Evolutionary conservation across 2,797 vertebrate genomes (phyloP), one percentile per base, ranked within the genome.

Genomic region (Danio aesculapii): DNA sequence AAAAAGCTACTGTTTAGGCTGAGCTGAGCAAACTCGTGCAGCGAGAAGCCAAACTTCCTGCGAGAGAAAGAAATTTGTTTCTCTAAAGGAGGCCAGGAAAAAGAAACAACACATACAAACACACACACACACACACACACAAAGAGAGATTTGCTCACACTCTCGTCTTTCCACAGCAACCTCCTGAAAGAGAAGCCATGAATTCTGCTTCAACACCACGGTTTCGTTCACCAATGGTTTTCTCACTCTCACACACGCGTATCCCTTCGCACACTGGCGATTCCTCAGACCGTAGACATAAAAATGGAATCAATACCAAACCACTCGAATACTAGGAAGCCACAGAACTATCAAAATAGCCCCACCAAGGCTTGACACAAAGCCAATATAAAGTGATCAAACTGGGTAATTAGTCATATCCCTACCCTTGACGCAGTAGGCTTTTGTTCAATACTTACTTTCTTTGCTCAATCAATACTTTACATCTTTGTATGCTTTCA

Each of bases 221-320:
- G 49, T 55, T 58, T 58, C 39, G n/a, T 63, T 52, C 50, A 10
- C 63, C 55, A 0, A 63, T 12, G 21, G 3, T 8, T 66, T 67
- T 47, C 61, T 58, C 41, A 17, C 68, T 75, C 19, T 55, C 14
- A 50, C 58, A 19, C 47, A 52, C 2, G 61, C 12, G 6, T n/a
- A n/a, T 13, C 47, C 12, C 63, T n/a, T 53, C 69, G 3, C 93
- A 86, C 43, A 2, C 13, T 49, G 41, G 8, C 4, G 16, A 57
- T 59, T 67, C 21, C 52, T 94, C 94, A 58, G 59, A 63, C 66
- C 69, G 10, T 68, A 19, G 39, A 74, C 17, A 67, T 44, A 74
- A 68, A 73, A 73, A 73, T 73, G 7, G 13, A 73, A 80, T 80
- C 59, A 21, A 74, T 81, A 81, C 52, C 49, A 74, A 81, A 81